phyloP scores from a whole-genome alignment of 2,797 vertebrate genomes.

The Tragelaphus eurycerus region DNA sequence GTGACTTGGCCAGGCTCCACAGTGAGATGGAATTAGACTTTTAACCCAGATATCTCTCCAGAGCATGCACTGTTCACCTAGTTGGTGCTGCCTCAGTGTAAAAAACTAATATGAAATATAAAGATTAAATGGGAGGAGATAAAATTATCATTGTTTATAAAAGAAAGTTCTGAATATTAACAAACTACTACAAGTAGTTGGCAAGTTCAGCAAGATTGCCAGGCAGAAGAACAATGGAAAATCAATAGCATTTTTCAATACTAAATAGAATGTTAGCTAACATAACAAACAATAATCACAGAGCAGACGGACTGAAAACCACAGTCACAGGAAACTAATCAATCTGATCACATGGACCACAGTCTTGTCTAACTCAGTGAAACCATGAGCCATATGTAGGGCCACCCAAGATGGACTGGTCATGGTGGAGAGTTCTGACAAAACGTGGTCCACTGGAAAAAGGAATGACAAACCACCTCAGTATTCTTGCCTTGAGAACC shows the following conservation, averaged over 20 bases:
- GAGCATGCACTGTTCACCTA: neutral
- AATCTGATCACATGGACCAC: neutral
- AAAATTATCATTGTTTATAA: neutral
- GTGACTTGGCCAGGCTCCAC: neutral
- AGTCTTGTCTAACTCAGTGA: neutral
- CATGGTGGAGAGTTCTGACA: neutral
- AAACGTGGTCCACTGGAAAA: neutral
- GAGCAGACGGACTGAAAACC: neutral
- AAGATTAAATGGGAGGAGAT: neutral
- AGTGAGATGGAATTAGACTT: neutral
- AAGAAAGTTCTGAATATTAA: neutral
- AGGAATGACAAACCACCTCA: neutral
- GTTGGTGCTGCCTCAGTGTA: neutral
- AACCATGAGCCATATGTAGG: neutral
- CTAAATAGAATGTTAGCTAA: neutral
- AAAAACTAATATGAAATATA: neutral
- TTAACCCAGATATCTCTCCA: neutral
- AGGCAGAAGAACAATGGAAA: neutral
- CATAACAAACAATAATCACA: neutral
- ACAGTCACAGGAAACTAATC: neutral
- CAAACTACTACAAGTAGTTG: neutral
- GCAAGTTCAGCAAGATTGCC: neutral
- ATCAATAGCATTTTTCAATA: neutral
- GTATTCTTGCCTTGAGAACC: neutral
- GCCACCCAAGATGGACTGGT: neutral